Evolutionary conservation across 2,113 vertebrate species (phyloP).

Genomic region (Atractosteus spatula): DNA sequence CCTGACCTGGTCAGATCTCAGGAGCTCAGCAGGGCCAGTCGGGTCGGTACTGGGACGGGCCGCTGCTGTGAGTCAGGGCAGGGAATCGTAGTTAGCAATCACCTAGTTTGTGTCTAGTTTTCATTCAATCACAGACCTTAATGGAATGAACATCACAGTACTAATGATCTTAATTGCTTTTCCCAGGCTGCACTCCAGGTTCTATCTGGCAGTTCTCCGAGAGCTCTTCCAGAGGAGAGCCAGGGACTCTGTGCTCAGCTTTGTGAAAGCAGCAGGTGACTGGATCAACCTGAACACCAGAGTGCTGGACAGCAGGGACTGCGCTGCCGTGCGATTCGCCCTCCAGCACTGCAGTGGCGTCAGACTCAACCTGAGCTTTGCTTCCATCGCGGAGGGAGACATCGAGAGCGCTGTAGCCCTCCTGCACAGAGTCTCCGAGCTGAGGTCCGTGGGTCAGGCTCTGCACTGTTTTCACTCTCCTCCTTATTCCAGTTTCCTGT

Average conservation of each 20-base stretch:
- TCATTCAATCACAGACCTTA: too few relatives aligned
- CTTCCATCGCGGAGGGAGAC: conserved; percentile 36
- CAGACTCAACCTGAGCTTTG: conserved; percentile 34
- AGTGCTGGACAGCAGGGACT: conserved; percentile 29
- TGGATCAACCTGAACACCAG: conserved; percentile 32
- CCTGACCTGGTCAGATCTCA: too few relatives aligned
- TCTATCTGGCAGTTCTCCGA: conserved; percentile 27
- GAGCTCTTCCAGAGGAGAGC: conserved; percentile 22
- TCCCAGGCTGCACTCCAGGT: conserved; percentile 28
- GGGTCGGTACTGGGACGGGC: too few relatives aligned
- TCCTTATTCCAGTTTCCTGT: too few relatives aligned
- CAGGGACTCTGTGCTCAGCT: conserved; percentile 14
- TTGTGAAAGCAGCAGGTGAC: conserved; percentile 31
- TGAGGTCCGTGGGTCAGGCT: conserved; percentile 22
- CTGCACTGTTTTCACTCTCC: too few relatives aligned
- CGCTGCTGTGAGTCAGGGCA: too few relatives aligned
- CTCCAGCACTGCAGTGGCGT: conserved; percentile 27
- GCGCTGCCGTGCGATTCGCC: conserved; percentile 25
- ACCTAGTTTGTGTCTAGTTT: too few relatives aligned
- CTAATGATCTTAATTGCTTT: neutral
- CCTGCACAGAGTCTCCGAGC: conserved; percentile 24
- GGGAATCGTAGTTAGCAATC: too few relatives aligned
- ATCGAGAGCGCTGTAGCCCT: conserved; percentile 26
- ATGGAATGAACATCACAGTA: too few relatives aligned
- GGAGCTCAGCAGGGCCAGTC: too few relatives aligned